These are phyloP conservation scores for Sarcophaga rosellei DNA, from an alignment of 2,888 invertebrate genomes.

Conservation along the genomic window DNA sequence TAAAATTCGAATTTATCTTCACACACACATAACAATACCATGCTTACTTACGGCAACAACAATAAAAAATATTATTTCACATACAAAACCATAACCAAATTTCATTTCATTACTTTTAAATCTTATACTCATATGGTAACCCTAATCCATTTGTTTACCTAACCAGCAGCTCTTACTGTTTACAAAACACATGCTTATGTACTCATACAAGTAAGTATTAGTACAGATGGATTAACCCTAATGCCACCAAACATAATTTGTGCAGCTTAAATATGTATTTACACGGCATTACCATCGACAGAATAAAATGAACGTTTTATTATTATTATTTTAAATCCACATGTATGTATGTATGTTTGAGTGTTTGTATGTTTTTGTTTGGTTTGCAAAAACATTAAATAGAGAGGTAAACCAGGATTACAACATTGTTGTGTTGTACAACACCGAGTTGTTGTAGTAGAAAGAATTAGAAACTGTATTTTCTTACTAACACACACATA, in stretches of 20 bases:
- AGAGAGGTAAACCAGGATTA: conserved; percentile 2
- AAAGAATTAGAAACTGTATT: too few species aligned
- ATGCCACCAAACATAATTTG: conserved; percentile 60
- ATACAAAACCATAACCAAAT: too few species aligned
- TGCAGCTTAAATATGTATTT: conserved; percentile 52
- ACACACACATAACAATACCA: background rate
- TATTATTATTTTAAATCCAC: background rate
- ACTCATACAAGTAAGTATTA: conserved; percentile 19
- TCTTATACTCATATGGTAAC: too few species aligned
- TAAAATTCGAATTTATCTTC: too few species aligned
- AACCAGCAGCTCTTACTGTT: background rate
- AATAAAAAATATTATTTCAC: too few species aligned
- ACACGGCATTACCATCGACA: conserved; percentile 8
- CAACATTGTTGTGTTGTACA: background rate
- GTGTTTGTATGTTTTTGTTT: background rate
- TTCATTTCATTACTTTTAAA: too few species aligned
- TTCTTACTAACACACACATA: background rate
- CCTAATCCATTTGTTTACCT: background rate
- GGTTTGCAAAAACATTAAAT: background rate
- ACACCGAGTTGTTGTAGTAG: background rate
- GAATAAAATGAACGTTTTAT: conserved; percentile 16
- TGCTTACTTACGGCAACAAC: too few species aligned
- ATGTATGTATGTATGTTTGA: background rate
- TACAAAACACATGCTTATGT: background rate
- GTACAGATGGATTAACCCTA: conserved; percentile 59